These are phyloP conservation scores for Colistium nudipinnis DNA, from an alignment of 2,113 vertebrate species.

Conservation along the genomic window DNA sequence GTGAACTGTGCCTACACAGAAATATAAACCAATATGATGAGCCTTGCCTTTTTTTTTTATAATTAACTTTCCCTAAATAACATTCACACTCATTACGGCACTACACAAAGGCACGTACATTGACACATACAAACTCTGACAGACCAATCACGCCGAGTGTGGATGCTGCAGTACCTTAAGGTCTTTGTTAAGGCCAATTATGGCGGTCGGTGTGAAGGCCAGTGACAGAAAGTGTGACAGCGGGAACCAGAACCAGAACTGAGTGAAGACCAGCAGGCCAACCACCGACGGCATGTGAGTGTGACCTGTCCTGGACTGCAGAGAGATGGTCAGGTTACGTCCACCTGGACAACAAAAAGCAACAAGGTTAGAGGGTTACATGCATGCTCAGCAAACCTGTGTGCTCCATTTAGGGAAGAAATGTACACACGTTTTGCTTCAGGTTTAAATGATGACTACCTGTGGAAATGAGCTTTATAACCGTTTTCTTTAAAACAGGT, in stretches of 20 bases:
- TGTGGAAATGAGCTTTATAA: not conserved
- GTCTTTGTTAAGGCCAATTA: slow-evolving; percentile 99
- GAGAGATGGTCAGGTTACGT: slow-evolving; percentile 96
- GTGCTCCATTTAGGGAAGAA: not conserved
- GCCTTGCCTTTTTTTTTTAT: too few species aligned
- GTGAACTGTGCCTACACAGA: too few species aligned
- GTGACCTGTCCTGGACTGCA: slow-evolving; percentile 98
- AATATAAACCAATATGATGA: too few species aligned
- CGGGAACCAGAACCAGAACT: slow-evolving; percentile 99
- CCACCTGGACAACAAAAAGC: slow-evolving; percentile 84
- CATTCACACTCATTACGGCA: too few species aligned
- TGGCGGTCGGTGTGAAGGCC: slow-evolving; percentile 97
- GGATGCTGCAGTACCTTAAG: slow-evolving; percentile 86
- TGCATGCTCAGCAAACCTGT: not conserved
- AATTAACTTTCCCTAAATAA: too few species aligned
- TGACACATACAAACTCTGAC: not conserved
- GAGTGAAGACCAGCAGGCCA: slow-evolving; percentile 97
- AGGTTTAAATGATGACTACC: not conserved
- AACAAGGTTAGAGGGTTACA: not conserved
- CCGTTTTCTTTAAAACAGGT: not conserved
- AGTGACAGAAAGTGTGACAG: slow-evolving; percentile 96
- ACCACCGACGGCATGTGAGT: slow-evolving; percentile 99
- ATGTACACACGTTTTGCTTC: not conserved
- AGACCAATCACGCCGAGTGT: not conserved
- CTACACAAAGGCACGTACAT: too few species aligned